Conservation (phyloP, 2,797 vertebrate genomes). For the Syndactyla subalaris region DNA sequence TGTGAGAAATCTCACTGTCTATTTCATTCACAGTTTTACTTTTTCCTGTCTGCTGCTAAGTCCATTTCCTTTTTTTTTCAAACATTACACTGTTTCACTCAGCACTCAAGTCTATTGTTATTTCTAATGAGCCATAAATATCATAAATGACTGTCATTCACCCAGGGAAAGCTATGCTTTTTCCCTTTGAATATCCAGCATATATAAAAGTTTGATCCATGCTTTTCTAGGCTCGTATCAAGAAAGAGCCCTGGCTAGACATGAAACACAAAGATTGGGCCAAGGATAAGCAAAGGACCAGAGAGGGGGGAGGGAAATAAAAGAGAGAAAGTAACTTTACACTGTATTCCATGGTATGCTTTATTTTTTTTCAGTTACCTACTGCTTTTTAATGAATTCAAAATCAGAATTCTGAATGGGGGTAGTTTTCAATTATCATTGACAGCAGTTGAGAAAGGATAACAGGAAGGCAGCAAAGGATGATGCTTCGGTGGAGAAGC, state of each 20-base stretch:
- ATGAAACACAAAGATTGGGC: not conserved
- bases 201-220: not conserved
- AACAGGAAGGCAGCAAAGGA: not conserved
- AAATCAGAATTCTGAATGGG: not conserved
- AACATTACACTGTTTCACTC: not conserved
- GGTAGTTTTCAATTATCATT: not conserved
- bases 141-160: not conserved
- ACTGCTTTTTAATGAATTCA: not conserved
- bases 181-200: not conserved
- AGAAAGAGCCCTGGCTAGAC: not conserved
- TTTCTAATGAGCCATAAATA: not conserved
- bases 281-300: not conserved
- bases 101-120: not conserved
- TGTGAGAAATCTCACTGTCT: not conserved
- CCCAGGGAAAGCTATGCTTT: not conserved
- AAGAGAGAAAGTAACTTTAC: not conserved
- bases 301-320: too few relatives aligned
- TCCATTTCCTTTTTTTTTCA: not conserved
- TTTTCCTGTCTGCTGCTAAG: not conserved
- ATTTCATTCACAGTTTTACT: not conserved
- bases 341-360: not conserved
- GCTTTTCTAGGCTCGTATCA: not conserved
- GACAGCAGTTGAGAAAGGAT: not conserved
- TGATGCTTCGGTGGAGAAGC: not conserved
- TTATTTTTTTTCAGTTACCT: not conserved